phyloP scores from a whole-genome alignment of 2,888 invertebrate genomes.

The Lycia hirtaria region DNA sequence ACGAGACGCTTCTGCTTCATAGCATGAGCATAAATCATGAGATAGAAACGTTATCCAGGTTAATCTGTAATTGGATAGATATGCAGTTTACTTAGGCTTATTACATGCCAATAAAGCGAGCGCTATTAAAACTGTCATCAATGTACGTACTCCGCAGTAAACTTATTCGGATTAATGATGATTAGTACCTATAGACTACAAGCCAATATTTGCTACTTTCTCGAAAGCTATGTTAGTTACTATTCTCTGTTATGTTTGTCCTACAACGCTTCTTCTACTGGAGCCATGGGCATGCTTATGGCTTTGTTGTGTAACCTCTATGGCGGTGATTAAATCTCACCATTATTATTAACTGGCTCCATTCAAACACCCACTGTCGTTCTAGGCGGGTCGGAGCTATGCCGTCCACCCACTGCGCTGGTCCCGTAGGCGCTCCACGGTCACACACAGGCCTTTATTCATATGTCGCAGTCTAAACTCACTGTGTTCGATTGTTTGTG shows the following conservation, averaged over 20 bases:
- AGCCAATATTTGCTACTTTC: constrained; percentile 59
- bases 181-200: constrained; percentile 71
- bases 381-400: constrained; percentile 81
- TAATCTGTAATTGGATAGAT: constrained; percentile 31
- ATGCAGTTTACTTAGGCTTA: constrained; percentile 27
- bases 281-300: constrained; percentile 77
- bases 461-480: constrained; percentile 76
- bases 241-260: constrained; percentile 61
- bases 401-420: constrained; percentile 84
- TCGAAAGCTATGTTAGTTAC: constrained; percentile 76
- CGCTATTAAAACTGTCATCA: constrained; percentile 40
- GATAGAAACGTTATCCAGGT: constrained; percentile 25
- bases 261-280: constrained; percentile 59
- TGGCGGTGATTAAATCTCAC: constrained; percentile 85
- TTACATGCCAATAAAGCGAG: constrained; percentile 33
- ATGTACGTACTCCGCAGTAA: constrained; percentile 36
- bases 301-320: constrained; percentile 82
- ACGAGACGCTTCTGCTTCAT: constrained; percentile 1
- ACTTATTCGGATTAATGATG: constrained; percentile 57
- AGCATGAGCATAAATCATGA: constrained; percentile 12
- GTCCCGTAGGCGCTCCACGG: constrained; percentile 84
- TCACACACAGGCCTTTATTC: constrained; percentile 79
- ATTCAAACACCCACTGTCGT: constrained; percentile 84
- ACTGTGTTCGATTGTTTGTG: constrained; percentile 78
- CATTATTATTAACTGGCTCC: constrained; percentile 85